Percentiles rank a stretch among this genome's conserved stretches.
Evolutionary conservation across 2,888 invertebrate genomes (phyloP).

Genomic region (Dasypolia templi): DNA sequence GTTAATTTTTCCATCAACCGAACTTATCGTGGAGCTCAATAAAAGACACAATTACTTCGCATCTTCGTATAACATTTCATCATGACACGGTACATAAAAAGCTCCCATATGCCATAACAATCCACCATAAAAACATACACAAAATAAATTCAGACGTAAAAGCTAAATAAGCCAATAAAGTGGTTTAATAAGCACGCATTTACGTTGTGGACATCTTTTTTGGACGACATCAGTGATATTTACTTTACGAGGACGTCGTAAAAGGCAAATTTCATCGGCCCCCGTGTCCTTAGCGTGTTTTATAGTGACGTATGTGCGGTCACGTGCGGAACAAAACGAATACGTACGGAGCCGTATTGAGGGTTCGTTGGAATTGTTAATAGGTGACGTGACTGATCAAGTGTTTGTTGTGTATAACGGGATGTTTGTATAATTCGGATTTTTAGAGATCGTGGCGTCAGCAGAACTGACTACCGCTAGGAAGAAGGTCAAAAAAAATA

Average conservation of each 20-base stretch:
- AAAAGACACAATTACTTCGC: constrained; percentile 35
- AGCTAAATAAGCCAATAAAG: constrained; percentile 80
- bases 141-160: constrained; percentile 75
- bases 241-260: constrained; percentile 81
- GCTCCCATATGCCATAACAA: constrained; percentile 31
- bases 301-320: constrained; percentile 55
- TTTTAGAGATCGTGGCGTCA: too few species aligned
- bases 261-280: constrained; percentile 74
- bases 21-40: constrained; percentile 33
- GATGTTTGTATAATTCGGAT: too few species aligned
- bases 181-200: constrained; percentile 80
- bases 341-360: constrained; percentile 48
- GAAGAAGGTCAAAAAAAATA: too few species aligned
- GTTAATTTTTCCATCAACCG: neutral
- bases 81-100: constrained; percentile 49
- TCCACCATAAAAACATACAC: constrained; percentile 63
- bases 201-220: constrained; percentile 76
- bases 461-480: too few species aligned
- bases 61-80: constrained; percentile 41
- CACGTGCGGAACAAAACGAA: constrained; percentile 55
- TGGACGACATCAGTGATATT: constrained; percentile 79
- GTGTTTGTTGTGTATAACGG: constrained; percentile 29
- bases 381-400: constrained; percentile 11
- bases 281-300: constrained; percentile 70
- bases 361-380: constrained; percentile 61